phyloP scores from a whole-genome alignment of 2,113 vertebrate species.

The Lichenostomus cassidix region DNA sequence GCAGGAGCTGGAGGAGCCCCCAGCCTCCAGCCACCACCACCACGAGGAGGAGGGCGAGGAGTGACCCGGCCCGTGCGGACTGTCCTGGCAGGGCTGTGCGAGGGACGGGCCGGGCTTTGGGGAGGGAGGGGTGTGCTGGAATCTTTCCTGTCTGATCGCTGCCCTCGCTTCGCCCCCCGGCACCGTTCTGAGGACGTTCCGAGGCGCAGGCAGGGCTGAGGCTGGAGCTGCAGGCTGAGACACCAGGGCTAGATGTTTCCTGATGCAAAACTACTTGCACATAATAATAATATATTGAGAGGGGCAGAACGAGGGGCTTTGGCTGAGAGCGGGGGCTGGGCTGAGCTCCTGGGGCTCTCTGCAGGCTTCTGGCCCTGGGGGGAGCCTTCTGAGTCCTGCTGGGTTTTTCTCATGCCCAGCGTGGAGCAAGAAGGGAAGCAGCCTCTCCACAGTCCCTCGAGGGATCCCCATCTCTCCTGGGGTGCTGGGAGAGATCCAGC shows the following conservation, averaged over 20 bases:
- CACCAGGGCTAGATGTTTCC: not conserved
- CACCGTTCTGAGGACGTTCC: not conserved
- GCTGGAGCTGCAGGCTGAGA: constrained; percentile 18
- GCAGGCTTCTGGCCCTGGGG: not conserved
- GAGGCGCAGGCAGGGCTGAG: not conserved
- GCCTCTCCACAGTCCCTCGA: not conserved
- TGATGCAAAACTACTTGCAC: constrained; percentile 59
- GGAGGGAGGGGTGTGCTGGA: constrained; percentile 64
- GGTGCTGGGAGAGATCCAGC: not conserved
- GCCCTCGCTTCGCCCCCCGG: constrained; percentile 27
- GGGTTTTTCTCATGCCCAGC: not conserved
- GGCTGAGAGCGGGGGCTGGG: not conserved
- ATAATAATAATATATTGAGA: constrained; percentile 74
- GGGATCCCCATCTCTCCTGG: not conserved
- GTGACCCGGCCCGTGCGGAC: not conserved
- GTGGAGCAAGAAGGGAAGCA: not conserved
- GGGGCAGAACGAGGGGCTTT: not conserved
- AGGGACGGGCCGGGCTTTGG: not conserved
- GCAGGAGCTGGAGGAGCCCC: constrained; percentile 34
- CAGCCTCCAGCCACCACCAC: constrained; percentile 31
- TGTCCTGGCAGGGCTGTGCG: not conserved
- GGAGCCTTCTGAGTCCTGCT: not conserved
- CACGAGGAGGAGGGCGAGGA: constrained; percentile 64
- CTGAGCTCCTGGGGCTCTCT: not conserved
- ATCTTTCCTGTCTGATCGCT: not conserved